Base-by-base conservation (phyloP, 2,113 vertebrate genomes). In the Entosphenus tridentatus region DNA sequence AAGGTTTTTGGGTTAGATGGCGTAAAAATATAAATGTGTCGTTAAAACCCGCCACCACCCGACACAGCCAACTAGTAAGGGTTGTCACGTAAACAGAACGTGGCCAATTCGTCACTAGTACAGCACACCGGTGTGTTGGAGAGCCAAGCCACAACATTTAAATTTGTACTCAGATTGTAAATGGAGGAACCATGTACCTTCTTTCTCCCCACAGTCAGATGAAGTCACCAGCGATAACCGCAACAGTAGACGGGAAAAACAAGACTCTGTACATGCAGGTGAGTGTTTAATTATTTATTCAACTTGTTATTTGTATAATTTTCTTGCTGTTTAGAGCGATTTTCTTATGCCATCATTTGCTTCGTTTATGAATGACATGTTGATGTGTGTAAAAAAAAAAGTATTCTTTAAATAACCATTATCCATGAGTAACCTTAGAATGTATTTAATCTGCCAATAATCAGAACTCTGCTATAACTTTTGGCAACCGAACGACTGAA, bases 211-310 rank as follows among this genome's bases (percentile, higher is more conserved):
- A 11, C 75, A 97, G 93, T 76, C 88, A 95, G 75, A 95, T 95
- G 87, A 91, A 89, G 77, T 89, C 87, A 75, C 88, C 87, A 76
- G 87, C 88, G 17, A 84, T 95, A 76, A 91, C 91, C 74, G 87
- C 90, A 72, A 95, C 89, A 67, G 81, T 92, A 76, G 88, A 90
- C 73, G 93, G 89, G 16, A 89, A 86, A 76, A 97, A 96, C 76
- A 93, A 91, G 78, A 97, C 91, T 55, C 85, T 96, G 72, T 96
- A 96, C 78, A 81, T 95, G 81, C 93, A 91, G 86, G 89, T 93
- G 79, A 82, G 69, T 55, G 68, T 70, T 69, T 3, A 62, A 69
- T 72, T 69, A 56, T 57, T 56, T 54, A 2, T 11, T 70, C 57
- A 12, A 39, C 4, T 69, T 62, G 58, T 56, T 8, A 18, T 71